phyloP scores from a whole-genome alignment of 2,888 invertebrate species.

The Drosophila affinis region DNA sequence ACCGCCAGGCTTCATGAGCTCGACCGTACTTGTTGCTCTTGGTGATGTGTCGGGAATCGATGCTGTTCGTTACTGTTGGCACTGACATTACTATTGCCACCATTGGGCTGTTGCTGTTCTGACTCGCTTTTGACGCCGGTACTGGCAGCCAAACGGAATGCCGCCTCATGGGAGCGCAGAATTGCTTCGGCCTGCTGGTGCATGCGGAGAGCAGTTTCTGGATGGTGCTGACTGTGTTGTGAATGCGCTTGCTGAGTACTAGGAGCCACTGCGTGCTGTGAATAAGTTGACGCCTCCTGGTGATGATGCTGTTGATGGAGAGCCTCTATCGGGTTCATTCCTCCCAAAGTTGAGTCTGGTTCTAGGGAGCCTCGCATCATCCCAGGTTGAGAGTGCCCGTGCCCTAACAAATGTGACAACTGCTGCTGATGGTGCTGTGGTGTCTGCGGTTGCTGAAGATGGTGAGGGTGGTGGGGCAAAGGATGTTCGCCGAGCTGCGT shows the following conservation, averaged over 20 bases:
- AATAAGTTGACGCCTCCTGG: conserved; percentile 53
- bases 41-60: conserved; percentile 85
- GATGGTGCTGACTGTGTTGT: conserved; percentile 72
- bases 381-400: conserved; percentile 30
- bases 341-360: conserved; percentile 55
- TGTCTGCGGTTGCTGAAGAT: conserved; percentile 46
- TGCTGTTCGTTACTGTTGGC: conserved; percentile 62
- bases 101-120: conserved; percentile 33
- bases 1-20: conserved; percentile 87
- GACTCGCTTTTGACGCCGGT: conserved; percentile 44
- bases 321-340: conserved; percentile 64
- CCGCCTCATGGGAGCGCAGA: conserved; percentile 92
- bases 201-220: conserved; percentile 86
- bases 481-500: conserved; percentile 28
- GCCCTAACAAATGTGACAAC: conserved; percentile 45
- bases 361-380: conserved; percentile 86
- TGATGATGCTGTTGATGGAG: conserved; percentile 58
- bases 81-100: conserved; percentile 12
- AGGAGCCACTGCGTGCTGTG: conserved; percentile 49
- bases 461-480: conserved; percentile 36
- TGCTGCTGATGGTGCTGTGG: conserved; percentile 52
- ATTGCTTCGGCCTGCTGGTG: conserved; percentile 93
- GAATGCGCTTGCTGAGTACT: conserved; percentile 69
- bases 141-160: conserved; percentile 88
- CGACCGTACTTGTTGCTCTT: conserved; percentile 78